These are phyloP conservation scores for Rhamnusium bicolor DNA, from an alignment of 2,888 invertebrate genomes.

Conservation along the genomic window DNA sequence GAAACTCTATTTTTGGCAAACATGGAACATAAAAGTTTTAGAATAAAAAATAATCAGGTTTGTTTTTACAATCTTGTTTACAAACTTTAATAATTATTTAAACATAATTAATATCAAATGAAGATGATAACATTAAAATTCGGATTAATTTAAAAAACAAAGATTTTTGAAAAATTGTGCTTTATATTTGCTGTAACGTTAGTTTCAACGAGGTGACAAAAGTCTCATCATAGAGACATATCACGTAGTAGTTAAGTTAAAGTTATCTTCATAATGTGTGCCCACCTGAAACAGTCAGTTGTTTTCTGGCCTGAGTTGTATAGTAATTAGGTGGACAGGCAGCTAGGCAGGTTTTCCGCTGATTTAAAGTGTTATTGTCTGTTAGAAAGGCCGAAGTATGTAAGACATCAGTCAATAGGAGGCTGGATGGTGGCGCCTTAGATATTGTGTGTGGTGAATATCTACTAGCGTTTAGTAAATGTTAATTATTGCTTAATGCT, in stretches of 20 bases:
- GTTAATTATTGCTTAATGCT: conserved; percentile 61
- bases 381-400: conserved; percentile 47
- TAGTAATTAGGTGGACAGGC: conserved; percentile 54
- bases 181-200: not conserved
- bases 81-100: too few species aligned
- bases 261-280: conserved; percentile 29
- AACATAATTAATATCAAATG: too few species aligned
- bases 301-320: conserved; percentile 43
- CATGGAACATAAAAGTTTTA: too few species aligned
- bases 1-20: too few species aligned
- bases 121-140: too few species aligned
- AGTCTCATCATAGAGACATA: conserved; percentile 16
- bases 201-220: not conserved
- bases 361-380: conserved; percentile 60
- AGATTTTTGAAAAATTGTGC: too few species aligned
- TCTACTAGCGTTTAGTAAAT: conserved; percentile 43
- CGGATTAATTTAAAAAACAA: too few species aligned
- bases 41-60: too few species aligned
- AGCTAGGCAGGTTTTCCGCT: conserved; percentile 53
- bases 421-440: conserved; percentile 57
- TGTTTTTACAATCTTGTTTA: too few species aligned
- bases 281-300: conserved; percentile 27
- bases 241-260: conserved; percentile 24
- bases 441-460: conserved; percentile 55
- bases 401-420: conserved; percentile 51